Evolutionary conservation across 2,888 invertebrate species (phyloP), one percentile per base, ranked within the genome.

Genomic region (Caenorhabditis japonica): DNA sequence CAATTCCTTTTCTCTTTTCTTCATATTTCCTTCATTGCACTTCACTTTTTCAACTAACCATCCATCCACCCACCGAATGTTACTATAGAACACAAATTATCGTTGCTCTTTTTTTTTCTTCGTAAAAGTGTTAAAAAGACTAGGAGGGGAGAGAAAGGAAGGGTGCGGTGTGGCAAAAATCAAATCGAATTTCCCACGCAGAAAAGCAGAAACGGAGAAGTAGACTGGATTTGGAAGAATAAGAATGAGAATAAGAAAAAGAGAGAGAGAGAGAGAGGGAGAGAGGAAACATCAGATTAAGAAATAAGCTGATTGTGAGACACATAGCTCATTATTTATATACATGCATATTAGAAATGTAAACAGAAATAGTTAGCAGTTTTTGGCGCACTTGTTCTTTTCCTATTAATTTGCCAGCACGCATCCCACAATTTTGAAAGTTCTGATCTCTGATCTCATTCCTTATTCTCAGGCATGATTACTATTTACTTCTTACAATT

Each of bases 171-270:
- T 23, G 23, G 27, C 19, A 34, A 33, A 39, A 62, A 62, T 62
- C 64, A 64, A 64, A 64, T 64, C 64, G 64, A 56, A 64, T 64
- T 64, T 64, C 64, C 64, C 43, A 15, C 46, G 43, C 46, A 47
- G 33, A 59, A 52, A 21, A 38, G 41, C 30, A 25, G 36, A 69
- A 58, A n/a, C n/a, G n/a, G n/a, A n/a, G n/a, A n/a, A n/a, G n/a
- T n/a, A n/a, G n/a, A n/a, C n/a, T n/a, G n/a, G 55, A 55, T 55
- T 51, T 47, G 17, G 53, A 19, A 15, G n/a, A 17, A 58, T 39
- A 46, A 55, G 25, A 44, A 23, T 34, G 49, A 43, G 25, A 25
- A 46, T 23, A 46, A 7, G n/a, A n/a, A n/a, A n/a, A n/a, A n/a
- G n/a, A n/a, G n/a, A n/a, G n/a, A n/a, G n/a, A n/a, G n/a, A n/a